phyloP scores from a whole-genome alignment of 1,140 invertebrate genomes.

The Drosophila erecta region DNA sequence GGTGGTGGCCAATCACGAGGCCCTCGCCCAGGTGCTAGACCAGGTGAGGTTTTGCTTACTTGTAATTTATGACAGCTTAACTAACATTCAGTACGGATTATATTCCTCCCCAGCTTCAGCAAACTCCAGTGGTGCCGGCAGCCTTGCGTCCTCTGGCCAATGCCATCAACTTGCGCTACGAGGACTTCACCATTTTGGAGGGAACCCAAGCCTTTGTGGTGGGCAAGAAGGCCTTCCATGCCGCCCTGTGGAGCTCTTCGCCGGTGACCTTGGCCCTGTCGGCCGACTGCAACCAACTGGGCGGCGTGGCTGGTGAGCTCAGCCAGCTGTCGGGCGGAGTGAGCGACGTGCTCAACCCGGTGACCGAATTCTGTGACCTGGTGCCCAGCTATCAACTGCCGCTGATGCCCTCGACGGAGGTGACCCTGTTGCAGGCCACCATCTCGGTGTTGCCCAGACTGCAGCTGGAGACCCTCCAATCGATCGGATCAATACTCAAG shows the following conservation, averaged over 20 bases:
- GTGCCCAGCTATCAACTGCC: slow-evolving; percentile 88
- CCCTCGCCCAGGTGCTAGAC: slow-evolving; percentile 92
- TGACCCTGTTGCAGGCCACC: slow-evolving; percentile 88
- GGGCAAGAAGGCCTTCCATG: slow-evolving; percentile 90
- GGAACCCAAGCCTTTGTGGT: slow-evolving; percentile 86
- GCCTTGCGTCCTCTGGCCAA: slow-evolving; percentile 89
- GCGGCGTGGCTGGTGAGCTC: slow-evolving; percentile 76
- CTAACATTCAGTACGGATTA: no score
- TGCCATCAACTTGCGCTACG: slow-evolving; percentile 89
- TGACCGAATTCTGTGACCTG: slow-evolving; percentile 91
- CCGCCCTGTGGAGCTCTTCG: slow-evolving; percentile 88
- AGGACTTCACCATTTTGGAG: slow-evolving; percentile 88
- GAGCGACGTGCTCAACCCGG: slow-evolving; percentile 87
- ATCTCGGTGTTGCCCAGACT: slow-evolving; percentile 89
- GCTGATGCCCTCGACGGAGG: slow-evolving; percentile 84
- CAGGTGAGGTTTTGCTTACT: slow-evolving; percentile 86
- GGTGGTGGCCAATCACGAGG: slow-evolving; percentile 94
- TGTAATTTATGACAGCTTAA: neutral
- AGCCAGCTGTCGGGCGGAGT: slow-evolving; percentile 84
- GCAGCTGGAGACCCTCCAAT: slow-evolving; percentile 89
- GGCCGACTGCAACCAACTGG: slow-evolving; percentile 87
- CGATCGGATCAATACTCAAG: slow-evolving; percentile 87
- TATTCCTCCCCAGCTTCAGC: slow-evolving; percentile 87
- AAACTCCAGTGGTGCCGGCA: slow-evolving; percentile 87
- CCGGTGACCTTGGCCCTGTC: slow-evolving; percentile 90